These are phyloP conservation scores for Patella depressa DNA, from an alignment of 2,888 invertebrate species.

Conservation along the genomic window DNA sequence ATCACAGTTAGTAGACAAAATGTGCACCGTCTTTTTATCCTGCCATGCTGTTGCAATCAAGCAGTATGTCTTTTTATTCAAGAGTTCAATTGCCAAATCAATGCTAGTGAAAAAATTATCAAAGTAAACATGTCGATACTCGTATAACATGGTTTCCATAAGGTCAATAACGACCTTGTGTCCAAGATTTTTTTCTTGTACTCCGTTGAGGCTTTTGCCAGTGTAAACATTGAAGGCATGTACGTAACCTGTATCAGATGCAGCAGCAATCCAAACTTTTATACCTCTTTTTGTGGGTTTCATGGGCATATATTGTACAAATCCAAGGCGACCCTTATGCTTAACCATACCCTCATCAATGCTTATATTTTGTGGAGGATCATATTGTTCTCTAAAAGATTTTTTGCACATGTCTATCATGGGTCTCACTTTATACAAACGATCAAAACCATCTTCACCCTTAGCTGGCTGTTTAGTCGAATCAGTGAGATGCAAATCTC, in stretches of 20 bases:
- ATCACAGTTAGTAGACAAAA: background rate
- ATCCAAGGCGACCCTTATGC: background rate
- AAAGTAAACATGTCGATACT: background rate
- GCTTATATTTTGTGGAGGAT: background rate
- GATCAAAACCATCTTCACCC: background rate
- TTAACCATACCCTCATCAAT: slow-evolving; percentile 3
- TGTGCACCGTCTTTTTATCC: slow-evolving; percentile 6
- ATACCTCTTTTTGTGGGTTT: slow-evolving; percentile 16
- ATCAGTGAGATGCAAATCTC: background rate
- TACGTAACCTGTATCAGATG: background rate
- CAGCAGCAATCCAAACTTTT: slow-evolving; percentile 11
- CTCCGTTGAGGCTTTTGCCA: background rate
- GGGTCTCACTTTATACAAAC: background rate
- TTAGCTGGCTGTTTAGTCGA: background rate
- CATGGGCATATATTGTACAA: slow-evolving; percentile 12
- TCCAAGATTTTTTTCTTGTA: background rate
- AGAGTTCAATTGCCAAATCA: background rate
- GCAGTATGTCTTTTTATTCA: background rate
- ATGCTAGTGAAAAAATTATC: background rate
- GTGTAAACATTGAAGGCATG: slow-evolving; percentile 9
- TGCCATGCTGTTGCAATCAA: background rate
- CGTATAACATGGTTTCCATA: background rate
- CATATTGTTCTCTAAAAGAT: background rate
- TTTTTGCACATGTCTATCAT: background rate
- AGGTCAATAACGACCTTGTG: background rate